These are phyloP conservation scores for Acronicta aceris DNA, from an alignment of 2,888 invertebrate genomes.

Conservation along the genomic window DNA sequence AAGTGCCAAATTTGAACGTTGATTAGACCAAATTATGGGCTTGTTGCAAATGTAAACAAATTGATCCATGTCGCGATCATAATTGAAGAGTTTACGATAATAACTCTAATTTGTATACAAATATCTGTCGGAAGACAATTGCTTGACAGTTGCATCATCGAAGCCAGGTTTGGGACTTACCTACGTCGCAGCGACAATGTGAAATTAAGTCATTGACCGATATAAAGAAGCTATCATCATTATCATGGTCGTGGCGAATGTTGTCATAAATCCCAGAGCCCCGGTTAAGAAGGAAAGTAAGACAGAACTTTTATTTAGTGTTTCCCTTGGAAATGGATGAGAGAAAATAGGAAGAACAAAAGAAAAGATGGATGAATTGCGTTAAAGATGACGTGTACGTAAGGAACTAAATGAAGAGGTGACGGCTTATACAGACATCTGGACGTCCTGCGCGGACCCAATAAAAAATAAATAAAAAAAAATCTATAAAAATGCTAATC, in stretches of 20 bases:
- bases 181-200: neutral
- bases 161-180: neutral
- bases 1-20: constrained; percentile 11
- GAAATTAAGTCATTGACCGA: neutral
- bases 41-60: constrained; percentile 39
- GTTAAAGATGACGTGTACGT: too few relatives aligned
- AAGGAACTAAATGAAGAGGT: too few relatives aligned
- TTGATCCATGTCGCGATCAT: constrained; percentile 5
- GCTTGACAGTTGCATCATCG: constrained; percentile 10
- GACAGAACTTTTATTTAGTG: too few relatives aligned
- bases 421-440: too few relatives aligned
- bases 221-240: neutral
- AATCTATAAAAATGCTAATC: too few relatives aligned
- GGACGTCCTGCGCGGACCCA: too few relatives aligned
- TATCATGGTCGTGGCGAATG: neutral
- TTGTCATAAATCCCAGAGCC: too few relatives aligned
- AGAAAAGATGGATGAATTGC: too few relatives aligned
- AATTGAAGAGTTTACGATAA: constrained; percentile 18
- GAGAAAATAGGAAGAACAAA: too few relatives aligned
- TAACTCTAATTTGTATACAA: constrained; percentile 17
- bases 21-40: constrained; percentile 33
- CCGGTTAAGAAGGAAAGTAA: too few relatives aligned
- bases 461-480: too few relatives aligned
- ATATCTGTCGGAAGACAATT: constrained; percentile 19
- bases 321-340: too few relatives aligned